phyloP scores from a whole-genome alignment of 1,140 invertebrate species.

The Nilaparvata lugens region DNA sequence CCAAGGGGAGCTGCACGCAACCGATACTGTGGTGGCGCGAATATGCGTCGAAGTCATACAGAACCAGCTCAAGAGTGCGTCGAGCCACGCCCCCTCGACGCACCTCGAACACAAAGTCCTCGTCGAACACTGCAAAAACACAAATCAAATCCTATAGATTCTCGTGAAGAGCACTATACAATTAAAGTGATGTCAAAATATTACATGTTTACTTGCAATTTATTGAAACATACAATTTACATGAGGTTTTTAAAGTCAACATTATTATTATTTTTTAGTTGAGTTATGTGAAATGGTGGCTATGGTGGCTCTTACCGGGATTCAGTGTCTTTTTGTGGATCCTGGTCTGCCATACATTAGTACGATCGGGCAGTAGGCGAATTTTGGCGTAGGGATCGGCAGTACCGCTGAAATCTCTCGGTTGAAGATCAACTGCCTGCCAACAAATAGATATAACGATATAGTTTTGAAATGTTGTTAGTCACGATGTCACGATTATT shows the following conservation, averaged over 20 bases:
- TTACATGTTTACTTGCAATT: no score
- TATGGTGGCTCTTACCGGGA: slow-evolving; percentile 40
- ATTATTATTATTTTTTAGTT: no score
- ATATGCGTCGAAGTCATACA: slow-evolving; percentile 59
- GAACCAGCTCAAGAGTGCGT: slow-evolving; percentile 41
- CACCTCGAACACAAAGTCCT: slow-evolving; percentile 65
- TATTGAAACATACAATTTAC: no score
- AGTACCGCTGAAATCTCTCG: slow-evolving; percentile 45
- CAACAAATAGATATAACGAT: slow-evolving; percentile 20
- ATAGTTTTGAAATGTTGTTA: no score
- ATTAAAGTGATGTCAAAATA: no score
- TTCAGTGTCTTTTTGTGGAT: slow-evolving; percentile 53
- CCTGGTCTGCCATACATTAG: slow-evolving; percentile 48
- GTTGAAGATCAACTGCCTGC: slow-evolving; percentile 46
- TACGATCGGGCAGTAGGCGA: slow-evolving; percentile 45
- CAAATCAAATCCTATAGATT: slow-evolving; percentile 18
- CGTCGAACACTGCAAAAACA: slow-evolving; percentile 51
- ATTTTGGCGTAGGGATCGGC: slow-evolving; percentile 51
- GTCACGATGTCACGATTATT: no score
- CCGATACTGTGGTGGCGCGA: slow-evolving; percentile 48
- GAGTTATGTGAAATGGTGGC: no score
- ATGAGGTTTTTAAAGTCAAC: no score
- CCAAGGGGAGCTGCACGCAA: slow-evolving; percentile 42
- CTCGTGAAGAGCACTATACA: neutral
- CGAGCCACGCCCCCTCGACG: slow-evolving; percentile 45